These are phyloP conservation scores for Hipposideros larvatus DNA, from an alignment of 2,797 vertebrate genomes.

Conservation along the genomic window DNA sequence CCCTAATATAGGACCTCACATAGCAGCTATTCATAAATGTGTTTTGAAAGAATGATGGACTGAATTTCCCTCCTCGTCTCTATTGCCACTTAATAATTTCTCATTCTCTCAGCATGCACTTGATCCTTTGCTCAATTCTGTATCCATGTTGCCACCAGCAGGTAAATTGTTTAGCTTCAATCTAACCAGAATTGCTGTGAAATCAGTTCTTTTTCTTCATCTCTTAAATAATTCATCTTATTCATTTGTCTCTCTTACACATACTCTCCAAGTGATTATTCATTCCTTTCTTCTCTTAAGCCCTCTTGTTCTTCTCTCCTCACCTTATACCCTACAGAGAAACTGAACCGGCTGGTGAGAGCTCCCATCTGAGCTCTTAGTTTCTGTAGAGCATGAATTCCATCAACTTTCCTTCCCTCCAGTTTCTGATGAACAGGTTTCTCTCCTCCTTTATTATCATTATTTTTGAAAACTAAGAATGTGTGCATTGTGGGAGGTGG, in stretches of 20 bases:
- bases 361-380: conserved; percentile 5
- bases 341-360: neutral
- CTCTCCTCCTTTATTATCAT: conserved; percentile 12
- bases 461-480: conserved; percentile 61
- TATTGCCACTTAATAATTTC: conserved; percentile 61
- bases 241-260: conserved; percentile 41
- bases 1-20: neutral
- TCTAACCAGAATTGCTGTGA: conserved; percentile 60
- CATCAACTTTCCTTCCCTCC: neutral
- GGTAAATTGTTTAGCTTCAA: conserved; percentile 62
- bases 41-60: neutral
- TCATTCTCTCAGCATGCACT: neutral
- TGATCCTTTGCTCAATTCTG: conserved; percentile 33
- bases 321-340: conserved; percentile 40
- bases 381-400: conserved; percentile 37
- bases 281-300: conserved; percentile 19
- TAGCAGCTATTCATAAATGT: neutral
- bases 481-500: neutral
- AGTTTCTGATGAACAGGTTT: conserved; percentile 25
- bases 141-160: conserved; percentile 26
- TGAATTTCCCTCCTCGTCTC: conserved; percentile 5
- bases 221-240: conserved; percentile 66
- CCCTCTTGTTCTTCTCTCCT: conserved; percentile 43
- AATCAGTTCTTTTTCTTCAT: conserved; percentile 66
- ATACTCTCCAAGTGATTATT: conserved; percentile 30